These are phyloP conservation scores for Latrodectus geometricus DNA, from an alignment of 1,140 invertebrate genomes.

Conservation along the genomic window DNA sequence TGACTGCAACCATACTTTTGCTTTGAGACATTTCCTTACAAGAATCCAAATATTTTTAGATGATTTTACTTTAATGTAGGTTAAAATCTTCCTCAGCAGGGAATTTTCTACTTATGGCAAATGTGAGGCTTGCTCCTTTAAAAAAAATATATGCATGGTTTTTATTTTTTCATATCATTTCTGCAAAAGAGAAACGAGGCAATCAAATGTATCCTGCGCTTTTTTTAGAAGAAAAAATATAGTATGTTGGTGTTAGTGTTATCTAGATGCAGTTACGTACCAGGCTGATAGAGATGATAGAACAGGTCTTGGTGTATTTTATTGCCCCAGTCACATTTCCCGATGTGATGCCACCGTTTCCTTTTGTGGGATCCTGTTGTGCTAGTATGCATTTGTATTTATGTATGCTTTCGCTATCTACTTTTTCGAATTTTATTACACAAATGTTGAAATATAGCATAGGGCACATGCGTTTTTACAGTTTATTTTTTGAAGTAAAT, in stretches of 20 bases:
- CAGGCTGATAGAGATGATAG: neutral
- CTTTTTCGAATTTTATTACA: slow-evolving; percentile 1
- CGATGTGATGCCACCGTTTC: neutral
- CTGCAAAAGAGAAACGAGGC: neutral
- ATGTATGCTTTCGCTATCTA: neutral
- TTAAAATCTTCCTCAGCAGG: too few species aligned
- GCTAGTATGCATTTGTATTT: slow-evolving; percentile 2
- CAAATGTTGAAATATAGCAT: neutral
- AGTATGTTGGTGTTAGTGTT: neutral
- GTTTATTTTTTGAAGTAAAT: neutral
- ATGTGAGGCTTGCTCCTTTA: too few species aligned
- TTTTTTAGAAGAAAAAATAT: neutral
- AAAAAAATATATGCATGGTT: neutral
- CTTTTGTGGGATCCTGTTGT: neutral
- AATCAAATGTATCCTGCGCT: slow-evolving; percentile 5
- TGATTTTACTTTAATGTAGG: too few species aligned
- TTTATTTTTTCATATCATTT: neutral
- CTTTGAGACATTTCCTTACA: too few species aligned
- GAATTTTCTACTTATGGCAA: too few species aligned
- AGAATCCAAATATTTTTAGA: too few species aligned
- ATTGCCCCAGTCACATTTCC: neutral
- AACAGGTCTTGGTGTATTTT: neutral
- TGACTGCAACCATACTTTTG: too few species aligned
- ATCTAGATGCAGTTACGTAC: slow-evolving; percentile 4
- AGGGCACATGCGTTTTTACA: neutral